Conservation (phyloP, 2,797 vertebrate genomes). For the Epinephelus coioides region DNA sequence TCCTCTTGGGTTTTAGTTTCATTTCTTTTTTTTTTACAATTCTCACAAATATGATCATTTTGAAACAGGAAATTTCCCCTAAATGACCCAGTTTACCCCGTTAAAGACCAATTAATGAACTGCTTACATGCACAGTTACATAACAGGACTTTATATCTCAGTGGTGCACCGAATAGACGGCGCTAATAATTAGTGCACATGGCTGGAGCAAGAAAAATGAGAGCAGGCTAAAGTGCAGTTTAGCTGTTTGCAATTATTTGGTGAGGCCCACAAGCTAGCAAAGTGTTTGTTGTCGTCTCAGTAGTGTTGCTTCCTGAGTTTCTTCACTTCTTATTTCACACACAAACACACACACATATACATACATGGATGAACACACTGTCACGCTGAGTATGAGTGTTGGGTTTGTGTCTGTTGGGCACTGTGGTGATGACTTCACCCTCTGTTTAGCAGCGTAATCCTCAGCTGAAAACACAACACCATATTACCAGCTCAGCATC, state of each 20-base stretch:
- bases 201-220: background rate
- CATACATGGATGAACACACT: too few relatives aligned
- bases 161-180: background rate
- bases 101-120: background rate
- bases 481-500: slow-evolving; percentile 41
- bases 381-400: background rate
- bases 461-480: slow-evolving; percentile 32
- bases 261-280: background rate
- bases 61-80: background rate
- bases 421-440: slow-evolving; percentile 33
- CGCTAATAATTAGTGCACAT: slow-evolving; percentile 19
- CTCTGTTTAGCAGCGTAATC: slow-evolving; percentile 25
- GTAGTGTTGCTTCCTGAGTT: background rate
- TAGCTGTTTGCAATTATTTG: background rate
- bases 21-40: background rate
- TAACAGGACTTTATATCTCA: slow-evolving; percentile 8
- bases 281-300: too few relatives aligned
- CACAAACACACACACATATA: too few relatives aligned
- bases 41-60: background rate
- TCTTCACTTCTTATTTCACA: too few relatives aligned
- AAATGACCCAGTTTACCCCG: background rate
- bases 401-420: background rate
- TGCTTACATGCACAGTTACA: slow-evolving; percentile 8
- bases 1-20: background rate
- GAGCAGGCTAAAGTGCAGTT: background rate